phyloP scores from a whole-genome alignment of 37 sponge, comb jelly and placozoan species.

The Beroe forskalii region DNA sequence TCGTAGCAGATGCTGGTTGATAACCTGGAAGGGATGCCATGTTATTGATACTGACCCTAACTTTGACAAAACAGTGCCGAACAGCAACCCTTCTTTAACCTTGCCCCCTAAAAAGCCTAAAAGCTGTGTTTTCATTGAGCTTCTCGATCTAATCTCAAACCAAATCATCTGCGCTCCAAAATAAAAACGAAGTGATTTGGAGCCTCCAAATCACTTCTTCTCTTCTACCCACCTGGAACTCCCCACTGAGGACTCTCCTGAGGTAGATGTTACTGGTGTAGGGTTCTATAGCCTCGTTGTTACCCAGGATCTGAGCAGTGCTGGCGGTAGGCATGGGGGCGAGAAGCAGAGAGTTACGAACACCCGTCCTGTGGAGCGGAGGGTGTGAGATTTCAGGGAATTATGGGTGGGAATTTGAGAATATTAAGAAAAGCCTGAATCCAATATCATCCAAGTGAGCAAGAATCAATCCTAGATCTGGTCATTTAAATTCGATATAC shows the following conservation, averaged over 20 bases:
- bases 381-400: not conserved
- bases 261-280: constrained; percentile 98
- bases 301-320: constrained; percentile 98
- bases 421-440: not conserved
- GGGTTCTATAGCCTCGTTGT: constrained; percentile 99
- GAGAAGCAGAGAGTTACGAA: constrained; percentile 91
- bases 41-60: no score
- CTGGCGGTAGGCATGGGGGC: constrained; percentile 99
- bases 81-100: no score
- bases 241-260: constrained; percentile 90
- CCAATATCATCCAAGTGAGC: not conserved
- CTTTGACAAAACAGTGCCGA: not conserved
- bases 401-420: not conserved
- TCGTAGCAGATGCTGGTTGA: constrained; percentile 93
- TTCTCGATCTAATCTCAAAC: no score
- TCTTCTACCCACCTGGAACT: constrained; percentile 73
- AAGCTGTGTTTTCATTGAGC: no score
- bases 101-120: no score
- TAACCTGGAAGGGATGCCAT: constrained; percentile 85
- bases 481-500: constrained; percentile 67
- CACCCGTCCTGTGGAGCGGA: constrained; percentile 78
- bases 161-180: no score
- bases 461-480: not conserved
- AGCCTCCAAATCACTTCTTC: no score
- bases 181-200: no score